Evolutionary conservation across 2,888 invertebrate genomes (phyloP).

Genomic region (Scaptodrosophila latifasciaeformis): DNA sequence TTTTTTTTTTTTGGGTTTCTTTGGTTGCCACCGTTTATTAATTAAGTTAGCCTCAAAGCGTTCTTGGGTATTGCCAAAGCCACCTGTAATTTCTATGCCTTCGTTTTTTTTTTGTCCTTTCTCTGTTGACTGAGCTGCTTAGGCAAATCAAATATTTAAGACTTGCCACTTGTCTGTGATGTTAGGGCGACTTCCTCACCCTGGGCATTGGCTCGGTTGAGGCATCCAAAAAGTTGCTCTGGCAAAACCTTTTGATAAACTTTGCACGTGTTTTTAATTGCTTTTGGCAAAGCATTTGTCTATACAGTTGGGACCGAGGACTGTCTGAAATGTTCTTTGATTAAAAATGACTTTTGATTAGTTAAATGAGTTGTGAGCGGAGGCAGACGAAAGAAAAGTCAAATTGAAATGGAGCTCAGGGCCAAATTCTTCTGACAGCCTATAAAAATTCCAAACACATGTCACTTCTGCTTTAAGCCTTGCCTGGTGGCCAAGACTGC

Average conservation of each 20-base stretch:
- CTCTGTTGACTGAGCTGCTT: conserved; percentile 20
- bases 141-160: conserved; percentile 34
- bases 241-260: conserved; percentile 45
- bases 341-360: conserved; percentile 66
- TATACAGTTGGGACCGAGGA: neutral
- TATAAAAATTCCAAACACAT: conserved; percentile 44
- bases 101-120: conserved; percentile 13
- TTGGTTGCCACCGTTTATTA: conserved; percentile 56
- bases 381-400: no score
- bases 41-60: conserved; percentile 58
- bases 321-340: conserved; percentile 46
- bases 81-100: neutral
- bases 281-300: conserved; percentile 32
- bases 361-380: conserved; percentile 50
- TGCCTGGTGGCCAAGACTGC: neutral
- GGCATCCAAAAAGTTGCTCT: conserved; percentile 21
- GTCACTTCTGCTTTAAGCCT: neutral
- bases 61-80: conserved; percentile 8
- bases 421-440: no score
- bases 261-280: conserved; percentile 68
- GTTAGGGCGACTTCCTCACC: no score
- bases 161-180: no score
- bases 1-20: no score
- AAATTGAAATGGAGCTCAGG: no score
- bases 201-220: conserved; percentile 22